Base-by-base conservation (phyloP, 2,797 vertebrate genomes). In the Gorsachius magnificus region DNA sequence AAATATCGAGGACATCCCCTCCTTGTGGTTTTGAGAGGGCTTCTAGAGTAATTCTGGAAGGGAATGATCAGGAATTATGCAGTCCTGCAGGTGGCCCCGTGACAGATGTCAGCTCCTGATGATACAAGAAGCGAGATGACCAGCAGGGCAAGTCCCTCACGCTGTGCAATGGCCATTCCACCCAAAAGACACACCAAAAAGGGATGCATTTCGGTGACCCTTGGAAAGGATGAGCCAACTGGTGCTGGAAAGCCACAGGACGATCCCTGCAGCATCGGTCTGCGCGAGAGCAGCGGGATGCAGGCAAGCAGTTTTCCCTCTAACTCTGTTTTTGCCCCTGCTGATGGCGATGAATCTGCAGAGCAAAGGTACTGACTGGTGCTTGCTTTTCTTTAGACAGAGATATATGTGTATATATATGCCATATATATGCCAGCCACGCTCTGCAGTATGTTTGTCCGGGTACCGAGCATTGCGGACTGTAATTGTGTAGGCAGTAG, bases 231-330 rank as follows among this genome's bases (percentile, higher is more conserved):
- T 2, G 8, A 50, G 31, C 7, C 6, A 13, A 15, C 8, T 7
- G 46, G 26, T 78, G 57, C 75, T 9, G 28, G 35, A n/a, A n/a
- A 48, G 41, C 25, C 0, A 3, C 4, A 6, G 41, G 60, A 33
- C 0, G 1, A 20, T 24, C 29, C 43, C 66, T 6, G 36, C 1
- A 0, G 36, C 51, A 28, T 8, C 3, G 7, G 11, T n/a, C 25
- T 7, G 17, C 6, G 26, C 5, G 11, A 36, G 57, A 35, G 64
- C 56, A 11, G 46, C 5, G 2, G 63, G 28, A 5, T 9, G 38
- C 45, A 36, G 45, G 19, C 1, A 18, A 48, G 46, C 38, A 10
- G 11, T 14, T 35, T 65, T 24, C 29, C 45, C 28, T 26, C 50
- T 18, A 3, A 15, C 21, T 35, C 33, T 10, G 29, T 15, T 50